phyloP scores from a whole-genome alignment of 2,888 invertebrate genomes.

The Tethea ocularis region DNA sequence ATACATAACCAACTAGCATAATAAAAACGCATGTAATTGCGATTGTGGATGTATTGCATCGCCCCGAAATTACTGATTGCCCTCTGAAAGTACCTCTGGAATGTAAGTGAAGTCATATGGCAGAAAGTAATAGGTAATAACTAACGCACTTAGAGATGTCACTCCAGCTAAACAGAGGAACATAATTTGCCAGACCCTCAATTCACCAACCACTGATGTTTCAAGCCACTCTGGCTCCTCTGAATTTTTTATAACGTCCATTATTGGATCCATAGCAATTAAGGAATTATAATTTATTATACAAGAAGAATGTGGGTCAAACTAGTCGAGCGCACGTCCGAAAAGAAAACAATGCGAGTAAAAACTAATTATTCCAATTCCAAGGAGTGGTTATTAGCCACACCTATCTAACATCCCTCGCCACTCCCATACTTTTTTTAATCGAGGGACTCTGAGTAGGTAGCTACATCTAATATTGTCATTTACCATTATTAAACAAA shows the following conservation, averaged over 20 bases:
- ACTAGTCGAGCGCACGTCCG: constrained; percentile 38
- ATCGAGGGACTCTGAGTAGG: background rate
- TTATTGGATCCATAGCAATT: constrained; percentile 63
- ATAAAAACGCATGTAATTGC: too few relatives aligned
- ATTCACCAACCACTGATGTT: constrained; percentile 85
- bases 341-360: constrained; percentile 48
- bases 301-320: constrained; percentile 25
- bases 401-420: constrained; percentile 71
- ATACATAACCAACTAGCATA: too few relatives aligned
- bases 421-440: constrained; percentile 53
- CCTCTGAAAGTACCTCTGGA: background rate
- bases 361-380: constrained; percentile 72
- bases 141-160: constrained; percentile 85
- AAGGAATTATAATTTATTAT: constrained; percentile 7
- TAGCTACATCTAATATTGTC: background rate
- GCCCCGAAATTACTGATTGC: too few relatives aligned
- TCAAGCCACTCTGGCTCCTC: constrained; percentile 89
- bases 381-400: constrained; percentile 73
- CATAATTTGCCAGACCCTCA: constrained; percentile 92
- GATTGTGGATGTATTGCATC: too few relatives aligned
- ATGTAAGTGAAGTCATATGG: background rate
- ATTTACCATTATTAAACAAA: constrained; percentile 8
- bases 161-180: constrained; percentile 87
- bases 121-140: background rate
- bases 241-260: constrained; percentile 72